These are phyloP conservation scores for Sinelater perroti DNA, from an alignment of 2,888 invertebrate genomes.

Conservation along the genomic window DNA sequence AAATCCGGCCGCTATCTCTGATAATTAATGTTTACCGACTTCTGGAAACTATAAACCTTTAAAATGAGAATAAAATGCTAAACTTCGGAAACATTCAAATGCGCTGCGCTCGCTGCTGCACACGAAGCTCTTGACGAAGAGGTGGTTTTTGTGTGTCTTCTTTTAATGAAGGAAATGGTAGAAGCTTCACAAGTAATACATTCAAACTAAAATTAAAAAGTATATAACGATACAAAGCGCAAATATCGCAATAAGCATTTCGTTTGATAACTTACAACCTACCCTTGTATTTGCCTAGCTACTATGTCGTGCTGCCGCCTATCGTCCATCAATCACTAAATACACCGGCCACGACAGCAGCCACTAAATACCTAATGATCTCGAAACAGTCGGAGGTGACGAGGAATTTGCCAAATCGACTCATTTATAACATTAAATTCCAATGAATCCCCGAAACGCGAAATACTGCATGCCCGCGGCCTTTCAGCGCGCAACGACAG, in stretches of 20 bases:
- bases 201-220: too few species aligned
- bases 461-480: background rate
- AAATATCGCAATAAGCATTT: too few species aligned
- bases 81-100: constrained; percentile 39
- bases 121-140: constrained; percentile 2
- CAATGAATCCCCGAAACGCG: background rate
- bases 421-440: background rate
- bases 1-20: constrained; percentile 50
- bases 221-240: too few species aligned
- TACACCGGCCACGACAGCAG: background rate
- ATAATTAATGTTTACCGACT: constrained; percentile 53
- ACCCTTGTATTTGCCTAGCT: constrained; percentile 1
- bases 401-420: too few species aligned
- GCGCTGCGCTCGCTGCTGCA: background rate
- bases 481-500: background rate
- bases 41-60: constrained; percentile 55
- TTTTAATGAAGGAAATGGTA: too few species aligned
- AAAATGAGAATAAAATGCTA: constrained; percentile 56
- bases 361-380: constrained; percentile 1
- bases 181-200: too few species aligned
- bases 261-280: too few species aligned
- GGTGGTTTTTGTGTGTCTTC: too few species aligned
- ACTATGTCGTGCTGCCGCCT: background rate
- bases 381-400: background rate
- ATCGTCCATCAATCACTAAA: constrained; percentile 5